A percentile compares a stretch with the other conserved stretches of the same genome.
These are phyloP conservation scores for Trichosurus vulpecula DNA, from an alignment of 2,797 vertebrate species.

Conservation along the genomic window DNA sequence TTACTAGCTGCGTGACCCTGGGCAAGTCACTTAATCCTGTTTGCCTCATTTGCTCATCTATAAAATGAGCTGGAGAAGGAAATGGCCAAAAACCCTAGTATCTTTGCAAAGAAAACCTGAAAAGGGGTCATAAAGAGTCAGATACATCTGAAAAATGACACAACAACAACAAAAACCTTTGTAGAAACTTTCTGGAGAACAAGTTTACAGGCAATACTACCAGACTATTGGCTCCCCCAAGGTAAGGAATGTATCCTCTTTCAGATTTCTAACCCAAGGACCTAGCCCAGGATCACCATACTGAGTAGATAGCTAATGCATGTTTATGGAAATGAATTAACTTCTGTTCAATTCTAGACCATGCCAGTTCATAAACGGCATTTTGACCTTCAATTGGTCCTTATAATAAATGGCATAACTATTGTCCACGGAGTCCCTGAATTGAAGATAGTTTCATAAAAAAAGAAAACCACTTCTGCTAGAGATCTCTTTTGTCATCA, in stretches of 20 bases:
- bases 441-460: conserved; percentile 36
- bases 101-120: background rate
- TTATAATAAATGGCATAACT: background rate
- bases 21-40: background rate
- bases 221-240: background rate
- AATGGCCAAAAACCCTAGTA: background rate
- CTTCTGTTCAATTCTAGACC: conserved; percentile 6
- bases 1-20: background rate
- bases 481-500: conserved; percentile 28
- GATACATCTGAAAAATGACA: background rate
- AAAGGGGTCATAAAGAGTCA: background rate
- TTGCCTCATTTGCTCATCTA: background rate
- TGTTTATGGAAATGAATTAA: background rate
- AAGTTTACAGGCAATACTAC: background rate
- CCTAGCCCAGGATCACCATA: background rate
- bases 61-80: background rate
- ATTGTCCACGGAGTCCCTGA: background rate
- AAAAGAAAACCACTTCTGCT: background rate
- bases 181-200: background rate
- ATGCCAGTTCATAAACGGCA: background rate
- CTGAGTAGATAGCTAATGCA: background rate
- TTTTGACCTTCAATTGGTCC: background rate
- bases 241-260: background rate
- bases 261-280: background rate
- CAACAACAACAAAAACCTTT: background rate